Percentiles rank a stretch among this genome's conserved stretches.
These are phyloP conservation scores for Ctenodactylus gundi DNA, from an alignment of 2,113 vertebrate species.

Conservation along the genomic window DNA sequence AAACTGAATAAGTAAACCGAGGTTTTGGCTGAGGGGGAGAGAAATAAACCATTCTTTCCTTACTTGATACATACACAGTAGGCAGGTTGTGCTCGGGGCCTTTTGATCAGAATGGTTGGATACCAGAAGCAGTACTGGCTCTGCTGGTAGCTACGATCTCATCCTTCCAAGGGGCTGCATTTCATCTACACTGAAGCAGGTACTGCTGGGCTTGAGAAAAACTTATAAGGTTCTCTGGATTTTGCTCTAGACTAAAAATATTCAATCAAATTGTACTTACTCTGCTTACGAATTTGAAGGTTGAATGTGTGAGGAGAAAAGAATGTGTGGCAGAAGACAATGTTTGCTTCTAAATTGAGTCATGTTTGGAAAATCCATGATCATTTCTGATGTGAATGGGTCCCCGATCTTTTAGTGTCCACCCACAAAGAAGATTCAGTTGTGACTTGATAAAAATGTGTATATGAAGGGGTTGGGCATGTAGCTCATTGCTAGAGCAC, in stretches of 20 bases:
- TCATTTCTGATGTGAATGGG: background rate
- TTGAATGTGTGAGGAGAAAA: constrained; percentile 13
- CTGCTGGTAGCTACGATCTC: no score
- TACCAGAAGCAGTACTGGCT: background rate
- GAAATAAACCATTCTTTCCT: background rate
- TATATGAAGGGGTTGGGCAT: constrained; percentile 2
- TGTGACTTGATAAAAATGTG: constrained; percentile 13
- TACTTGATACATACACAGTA: constrained; percentile 19
- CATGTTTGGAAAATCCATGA: constrained; percentile 32
- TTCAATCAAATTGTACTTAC: background rate
- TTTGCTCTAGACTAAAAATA: constrained; percentile 32
- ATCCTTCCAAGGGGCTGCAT: background rate
- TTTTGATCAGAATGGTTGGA: background rate
- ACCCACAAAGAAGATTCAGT: background rate
- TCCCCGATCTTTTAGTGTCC: background rate
- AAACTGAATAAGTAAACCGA: background rate
- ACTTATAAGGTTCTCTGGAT: background rate
- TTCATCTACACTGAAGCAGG: background rate
- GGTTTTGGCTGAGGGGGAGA: background rate
- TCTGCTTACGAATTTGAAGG: constrained; percentile 37
- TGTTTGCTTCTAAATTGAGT: constrained; percentile 39
- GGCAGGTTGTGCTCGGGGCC: background rate
- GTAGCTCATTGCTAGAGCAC: no score
- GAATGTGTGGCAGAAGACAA: constrained; percentile 26
- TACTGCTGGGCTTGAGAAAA: background rate